Evolutionary conservation across 2,888 invertebrate genomes (phyloP).

Genomic region (Rhingia campestris): DNA sequence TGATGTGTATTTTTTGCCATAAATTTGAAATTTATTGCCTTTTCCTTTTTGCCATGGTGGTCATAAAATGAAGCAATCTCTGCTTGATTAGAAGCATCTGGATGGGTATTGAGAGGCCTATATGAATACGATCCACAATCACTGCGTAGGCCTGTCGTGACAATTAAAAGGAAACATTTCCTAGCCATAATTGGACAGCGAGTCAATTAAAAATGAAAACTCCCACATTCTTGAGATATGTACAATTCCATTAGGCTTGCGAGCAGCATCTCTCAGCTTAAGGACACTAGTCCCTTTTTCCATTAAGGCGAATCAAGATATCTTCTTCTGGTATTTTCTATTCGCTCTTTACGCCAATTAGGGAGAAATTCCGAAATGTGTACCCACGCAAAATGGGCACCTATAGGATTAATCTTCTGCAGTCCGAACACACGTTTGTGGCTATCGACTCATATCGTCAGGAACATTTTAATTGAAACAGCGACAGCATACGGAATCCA

Average conservation of each 20-base stretch:
- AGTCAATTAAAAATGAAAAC: conserved; percentile 58
- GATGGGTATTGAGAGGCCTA: neutral
- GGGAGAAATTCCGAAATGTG: conserved; percentile 26
- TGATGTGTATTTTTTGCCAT: conserved; percentile 7
- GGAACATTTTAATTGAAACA: conserved; percentile 28
- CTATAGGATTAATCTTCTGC: conserved; percentile 9
- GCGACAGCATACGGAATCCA: no score
- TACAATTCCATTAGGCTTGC: conserved; percentile 6
- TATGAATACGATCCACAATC: neutral
- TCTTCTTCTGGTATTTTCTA: conserved; percentile 16
- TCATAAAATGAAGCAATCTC: neutral
- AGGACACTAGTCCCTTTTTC: conserved; percentile 14
- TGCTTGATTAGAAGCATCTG: conserved; percentile 8
- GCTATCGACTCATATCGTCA: neutral
- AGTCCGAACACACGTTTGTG: neutral
- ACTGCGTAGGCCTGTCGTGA: neutral
- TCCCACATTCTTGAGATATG: conserved; percentile 27
- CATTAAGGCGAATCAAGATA: conserved; percentile 45
- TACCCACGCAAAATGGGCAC: conserved; percentile 31
- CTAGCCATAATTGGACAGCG: conserved; percentile 31
- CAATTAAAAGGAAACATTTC: conserved; percentile 1
- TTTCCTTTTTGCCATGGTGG: neutral
- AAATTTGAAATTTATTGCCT: conserved; percentile 12
- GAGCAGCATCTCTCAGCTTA: conserved; percentile 14
- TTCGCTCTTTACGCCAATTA: conserved; percentile 44